phyloP scores from a whole-genome alignment of 1,140 invertebrate species.

The Phortica variegata region DNA sequence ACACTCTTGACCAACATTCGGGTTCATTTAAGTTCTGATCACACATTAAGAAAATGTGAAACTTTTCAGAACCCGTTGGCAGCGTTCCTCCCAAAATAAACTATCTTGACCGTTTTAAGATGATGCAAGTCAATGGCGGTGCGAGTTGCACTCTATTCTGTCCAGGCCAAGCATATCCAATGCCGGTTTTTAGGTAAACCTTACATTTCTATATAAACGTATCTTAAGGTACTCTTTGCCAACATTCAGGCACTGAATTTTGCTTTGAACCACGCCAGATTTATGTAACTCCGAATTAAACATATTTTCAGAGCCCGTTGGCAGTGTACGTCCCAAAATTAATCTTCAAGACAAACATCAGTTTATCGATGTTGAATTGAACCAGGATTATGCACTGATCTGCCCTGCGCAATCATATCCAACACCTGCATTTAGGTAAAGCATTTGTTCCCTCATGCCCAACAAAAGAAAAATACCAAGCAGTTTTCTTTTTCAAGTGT shows the following conservation, averaged over 20 bases:
- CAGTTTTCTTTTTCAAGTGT: neutral
- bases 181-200: conserved; percentile 65
- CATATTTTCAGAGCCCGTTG: conserved; percentile 68
- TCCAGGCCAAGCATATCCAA: conserved; percentile 64
- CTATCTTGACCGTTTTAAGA: conserved; percentile 57
- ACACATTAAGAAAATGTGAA: too few species aligned
- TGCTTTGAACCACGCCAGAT: too few species aligned
- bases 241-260: too few species aligned
- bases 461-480: too few species aligned
- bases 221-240: too few species aligned
- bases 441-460: conserved; percentile 16
- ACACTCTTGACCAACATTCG: too few species aligned
- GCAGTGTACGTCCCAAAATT: conserved; percentile 73
- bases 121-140: conserved; percentile 41
- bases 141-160: conserved; percentile 62
- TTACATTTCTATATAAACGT: too few species aligned
- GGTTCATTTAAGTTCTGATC: too few species aligned
- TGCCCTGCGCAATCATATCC: conserved; percentile 70
- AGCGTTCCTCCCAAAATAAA: conserved; percentile 69
- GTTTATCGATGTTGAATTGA: conserved; percentile 61
- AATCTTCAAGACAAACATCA: conserved; percentile 60
- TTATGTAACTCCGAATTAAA: too few species aligned
- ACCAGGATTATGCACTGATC: conserved; percentile 64
- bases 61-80: conserved; percentile 67
- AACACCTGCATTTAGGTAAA: conserved; percentile 70